These are phyloP conservation scores for Drosophila truncata DNA, from an alignment of 1,140 invertebrate species.

Conservation along the genomic window DNA sequence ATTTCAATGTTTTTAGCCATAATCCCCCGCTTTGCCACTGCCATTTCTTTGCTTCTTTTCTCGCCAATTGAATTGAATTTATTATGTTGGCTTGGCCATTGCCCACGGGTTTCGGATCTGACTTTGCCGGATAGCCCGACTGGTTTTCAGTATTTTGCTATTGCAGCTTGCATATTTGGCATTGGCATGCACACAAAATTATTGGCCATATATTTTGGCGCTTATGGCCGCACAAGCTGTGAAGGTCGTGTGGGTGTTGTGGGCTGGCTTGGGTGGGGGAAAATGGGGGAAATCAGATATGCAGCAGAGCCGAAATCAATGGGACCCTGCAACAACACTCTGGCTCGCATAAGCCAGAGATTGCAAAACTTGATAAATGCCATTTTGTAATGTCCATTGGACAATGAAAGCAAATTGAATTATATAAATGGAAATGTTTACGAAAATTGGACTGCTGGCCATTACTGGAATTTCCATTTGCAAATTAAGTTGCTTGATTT, in stretches of 20 bases:
- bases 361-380: conserved; percentile 69
- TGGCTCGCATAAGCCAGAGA: conserved; percentile 34
- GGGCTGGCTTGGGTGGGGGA: conserved; percentile 7
- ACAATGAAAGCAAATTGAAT: conserved; percentile 75
- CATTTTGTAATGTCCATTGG: conserved; percentile 65
- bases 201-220: conserved; percentile 62
- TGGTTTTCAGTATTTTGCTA: conserved; percentile 27
- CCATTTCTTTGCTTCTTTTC: conserved; percentile 49
- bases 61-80: conserved; percentile 58
- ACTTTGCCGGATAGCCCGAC: conserved; percentile 34
- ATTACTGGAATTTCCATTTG: conserved; percentile 29
- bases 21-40: conserved; percentile 7
- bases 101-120: conserved; percentile 39
- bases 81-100: conserved; percentile 58
- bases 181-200: conserved; percentile 70
- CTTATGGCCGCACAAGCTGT: conserved; percentile 49
- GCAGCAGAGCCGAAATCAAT: conserved; percentile 69
- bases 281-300: conserved; percentile 49
- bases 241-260: conserved; percentile 71
- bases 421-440: conserved; percentile 52
- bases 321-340: conserved; percentile 25
- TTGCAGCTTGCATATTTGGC: conserved; percentile 59
- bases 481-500: conserved; percentile 17
- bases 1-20: conserved; percentile 17
- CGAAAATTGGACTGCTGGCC: conserved; percentile 22